Conservation (phyloP, 2,797 vertebrate species). For the Simalia tracyae region DNA sequence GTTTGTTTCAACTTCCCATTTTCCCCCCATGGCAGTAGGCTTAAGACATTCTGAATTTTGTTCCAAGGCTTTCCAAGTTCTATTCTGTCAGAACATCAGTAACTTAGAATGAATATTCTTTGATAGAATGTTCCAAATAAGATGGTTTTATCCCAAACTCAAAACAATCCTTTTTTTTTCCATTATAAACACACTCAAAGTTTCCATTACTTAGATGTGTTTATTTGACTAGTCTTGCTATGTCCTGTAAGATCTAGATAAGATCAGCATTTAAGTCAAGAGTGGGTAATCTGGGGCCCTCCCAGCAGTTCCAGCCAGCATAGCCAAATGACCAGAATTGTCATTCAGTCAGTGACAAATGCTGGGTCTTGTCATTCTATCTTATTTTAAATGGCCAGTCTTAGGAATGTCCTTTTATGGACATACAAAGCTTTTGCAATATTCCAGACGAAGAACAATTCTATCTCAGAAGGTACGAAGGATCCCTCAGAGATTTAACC, state of each 20-base stretch:
- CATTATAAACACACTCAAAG: neutral
- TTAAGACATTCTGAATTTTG: neutral
- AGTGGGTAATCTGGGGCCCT: neutral
- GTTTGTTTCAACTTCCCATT: neutral
- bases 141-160: neutral
- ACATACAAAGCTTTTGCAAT: neutral
- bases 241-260: neutral
- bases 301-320: neutral
- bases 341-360: neutral
- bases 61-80: neutral
- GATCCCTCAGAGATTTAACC: neutral
- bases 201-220: neutral
- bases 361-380: neutral
- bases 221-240: neutral
- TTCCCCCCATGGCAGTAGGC: neutral
- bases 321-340: neutral
- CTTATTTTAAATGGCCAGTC: neutral
- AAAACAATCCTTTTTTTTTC: neutral
- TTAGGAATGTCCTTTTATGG: neutral
- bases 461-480: neutral
- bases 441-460: neutral
- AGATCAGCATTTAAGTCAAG: neutral
- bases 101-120: neutral
- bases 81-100: neutral
- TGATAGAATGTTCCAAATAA: neutral